Conservation (phyloP, 37 sponge, comb jelly and placozoan genomes). For the Spongilla lacustris region DNA sequence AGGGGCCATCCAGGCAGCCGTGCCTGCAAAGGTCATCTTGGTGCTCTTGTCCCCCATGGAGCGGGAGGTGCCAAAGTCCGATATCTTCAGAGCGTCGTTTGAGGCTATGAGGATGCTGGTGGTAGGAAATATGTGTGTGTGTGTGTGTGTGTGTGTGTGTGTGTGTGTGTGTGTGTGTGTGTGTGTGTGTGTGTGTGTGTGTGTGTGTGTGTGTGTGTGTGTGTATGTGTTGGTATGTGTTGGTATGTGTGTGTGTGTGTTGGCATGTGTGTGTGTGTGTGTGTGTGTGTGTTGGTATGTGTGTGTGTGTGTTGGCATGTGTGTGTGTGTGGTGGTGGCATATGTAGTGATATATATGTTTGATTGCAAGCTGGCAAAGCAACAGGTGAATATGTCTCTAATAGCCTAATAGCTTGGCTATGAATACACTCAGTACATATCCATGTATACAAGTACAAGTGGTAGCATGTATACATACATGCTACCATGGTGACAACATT, state of each 20-base stretch:
- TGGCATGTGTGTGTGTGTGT: no score
- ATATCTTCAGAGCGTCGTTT: slow-evolving; percentile 71
- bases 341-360: no score
- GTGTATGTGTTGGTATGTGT: neutral
- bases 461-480: neutral
- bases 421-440: neutral
- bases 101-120: slow-evolving; percentile 72
- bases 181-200: no score
- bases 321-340: no score
- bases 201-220: neutral
- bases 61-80: slow-evolving; percentile 85
- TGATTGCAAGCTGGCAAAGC: no score
- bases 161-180: neutral
- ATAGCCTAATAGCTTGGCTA: no score
- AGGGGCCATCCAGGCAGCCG: slow-evolving; percentile 92
- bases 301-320: no score
- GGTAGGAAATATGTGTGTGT: neutral
- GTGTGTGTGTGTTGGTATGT: no score
- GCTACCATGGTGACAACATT: neutral
- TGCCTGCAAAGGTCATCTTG: slow-evolving; percentile 85
- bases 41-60: slow-evolving; percentile 78
- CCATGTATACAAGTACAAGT: neutral
- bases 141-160: neutral
- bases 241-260: no score
- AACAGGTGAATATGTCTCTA: no score